Percentiles rank a stretch among this genome's conserved stretches.
Conservation (phyloP, 2,113 vertebrate species). For the Protobothrops flavoviridis region DNA sequence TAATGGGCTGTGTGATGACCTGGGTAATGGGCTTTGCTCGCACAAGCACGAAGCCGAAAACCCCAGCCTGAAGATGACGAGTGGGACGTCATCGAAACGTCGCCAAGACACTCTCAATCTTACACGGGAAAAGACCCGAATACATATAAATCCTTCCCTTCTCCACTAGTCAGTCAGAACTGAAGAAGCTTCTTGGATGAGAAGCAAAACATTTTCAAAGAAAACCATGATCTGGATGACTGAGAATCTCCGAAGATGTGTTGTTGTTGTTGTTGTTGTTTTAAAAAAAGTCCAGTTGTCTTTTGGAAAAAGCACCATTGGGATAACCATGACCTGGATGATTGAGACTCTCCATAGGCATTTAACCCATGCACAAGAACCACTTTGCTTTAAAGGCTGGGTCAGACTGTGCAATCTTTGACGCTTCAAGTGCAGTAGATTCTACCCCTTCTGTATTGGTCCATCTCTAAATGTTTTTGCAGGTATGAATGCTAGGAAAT, state of each 20-base stretch:
- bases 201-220: background rate
- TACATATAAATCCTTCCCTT: background rate
- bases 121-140: too few relatives aligned
- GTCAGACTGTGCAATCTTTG: background rate
- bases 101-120: too few relatives aligned
- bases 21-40: too few relatives aligned
- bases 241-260: too few relatives aligned
- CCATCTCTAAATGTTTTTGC: background rate
- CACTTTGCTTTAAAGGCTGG: background rate
- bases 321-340: background rate
- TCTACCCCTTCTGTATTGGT: background rate
- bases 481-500: background rate
- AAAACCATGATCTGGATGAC: background rate
- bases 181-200: background rate
- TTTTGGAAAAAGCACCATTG: background rate
- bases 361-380: background rate
- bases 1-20: too few relatives aligned
- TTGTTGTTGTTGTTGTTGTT: too few relatives aligned
- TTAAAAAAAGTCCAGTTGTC: background rate
- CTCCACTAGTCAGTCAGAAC: background rate
- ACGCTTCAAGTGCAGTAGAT: background rate
- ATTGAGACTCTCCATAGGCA: background rate
- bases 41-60: too few relatives aligned
- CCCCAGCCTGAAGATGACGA: too few relatives aligned
- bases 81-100: too few relatives aligned